Conservation (phyloP, 1,140 invertebrate genomes). For the Diachasma alloeum region DNA sequence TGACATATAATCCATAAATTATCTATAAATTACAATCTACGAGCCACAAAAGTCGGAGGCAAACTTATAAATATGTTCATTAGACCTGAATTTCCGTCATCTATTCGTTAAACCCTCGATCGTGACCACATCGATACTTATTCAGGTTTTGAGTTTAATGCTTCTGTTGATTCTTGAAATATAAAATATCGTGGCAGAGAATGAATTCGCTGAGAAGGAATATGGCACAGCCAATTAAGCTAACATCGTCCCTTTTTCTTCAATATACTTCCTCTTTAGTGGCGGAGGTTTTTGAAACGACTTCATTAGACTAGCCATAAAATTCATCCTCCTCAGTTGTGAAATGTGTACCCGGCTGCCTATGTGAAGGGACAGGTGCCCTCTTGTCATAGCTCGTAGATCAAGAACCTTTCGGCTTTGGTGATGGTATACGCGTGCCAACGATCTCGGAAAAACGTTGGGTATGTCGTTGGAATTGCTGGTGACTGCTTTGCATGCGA, state of each 20-base stretch:
- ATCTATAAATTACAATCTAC: background rate
- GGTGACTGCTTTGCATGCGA: background rate
- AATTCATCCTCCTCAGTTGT: constrained; percentile 57
- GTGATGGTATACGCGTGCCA: constrained; percentile 2
- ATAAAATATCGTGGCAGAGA: background rate
- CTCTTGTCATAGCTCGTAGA: constrained; percentile 39
- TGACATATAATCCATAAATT: background rate
- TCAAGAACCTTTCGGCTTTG: constrained; percentile 31
- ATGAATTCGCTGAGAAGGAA: background rate
- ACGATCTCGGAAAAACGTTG: constrained; percentile 1
- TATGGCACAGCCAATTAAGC: constrained; percentile 50
- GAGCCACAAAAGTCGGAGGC: background rate
- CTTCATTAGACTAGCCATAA: constrained; percentile 62
- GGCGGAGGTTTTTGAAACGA: constrained; percentile 54
- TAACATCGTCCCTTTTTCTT: constrained; percentile 48
- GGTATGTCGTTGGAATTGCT: background rate
- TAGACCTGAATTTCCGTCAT: background rate
- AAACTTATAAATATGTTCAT: background rate
- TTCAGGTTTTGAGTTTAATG: background rate
- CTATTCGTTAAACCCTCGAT: background rate
- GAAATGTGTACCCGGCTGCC: constrained; percentile 32
- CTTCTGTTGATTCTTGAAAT: background rate
- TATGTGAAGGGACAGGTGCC: constrained; percentile 53
- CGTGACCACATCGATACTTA: background rate
- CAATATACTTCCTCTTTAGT: constrained; percentile 34